These are phyloP conservation scores for Potamarius usumacintae DNA, from an alignment of 2,113 vertebrate genomes.

Conservation along the genomic window DNA sequence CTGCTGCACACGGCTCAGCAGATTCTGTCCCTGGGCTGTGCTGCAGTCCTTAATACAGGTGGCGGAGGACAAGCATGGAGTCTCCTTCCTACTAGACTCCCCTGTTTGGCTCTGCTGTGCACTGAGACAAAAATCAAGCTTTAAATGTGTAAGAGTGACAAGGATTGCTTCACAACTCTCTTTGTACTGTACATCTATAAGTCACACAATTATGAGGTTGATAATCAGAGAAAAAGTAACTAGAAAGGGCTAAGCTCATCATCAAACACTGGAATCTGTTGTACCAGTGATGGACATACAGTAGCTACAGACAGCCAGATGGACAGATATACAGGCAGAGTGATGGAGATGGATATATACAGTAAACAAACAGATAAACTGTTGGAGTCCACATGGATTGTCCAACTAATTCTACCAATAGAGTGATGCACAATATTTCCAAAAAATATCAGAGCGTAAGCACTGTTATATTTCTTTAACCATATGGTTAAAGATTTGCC, in stretches of 20 bases:
- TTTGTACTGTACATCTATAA: neutral
- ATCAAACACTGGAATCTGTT: neutral
- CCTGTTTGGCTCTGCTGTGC: conserved; percentile 75
- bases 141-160: neutral
- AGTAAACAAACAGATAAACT: neutral
- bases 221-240: neutral
- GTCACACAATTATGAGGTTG: neutral
- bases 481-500: conserved; percentile 8
- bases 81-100: conserved; percentile 68
- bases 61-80: neutral
- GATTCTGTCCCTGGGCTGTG: conserved; percentile 68
- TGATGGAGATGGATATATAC: neutral
- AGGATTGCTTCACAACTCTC: neutral
- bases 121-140: conserved; percentile 63
- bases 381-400: neutral
- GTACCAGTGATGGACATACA: neutral
- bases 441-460: neutral
- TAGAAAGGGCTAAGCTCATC: neutral
- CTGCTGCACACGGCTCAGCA: conserved; percentile 74
- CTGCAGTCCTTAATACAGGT: conserved; percentile 58
- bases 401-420: neutral
- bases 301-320: neutral
- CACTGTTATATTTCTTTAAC: neutral
- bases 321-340: neutral
- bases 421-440: neutral